These are phyloP conservation scores for Steatornis caripensis DNA, from an alignment of 2,113 vertebrate genomes.

Conservation along the genomic window DNA sequence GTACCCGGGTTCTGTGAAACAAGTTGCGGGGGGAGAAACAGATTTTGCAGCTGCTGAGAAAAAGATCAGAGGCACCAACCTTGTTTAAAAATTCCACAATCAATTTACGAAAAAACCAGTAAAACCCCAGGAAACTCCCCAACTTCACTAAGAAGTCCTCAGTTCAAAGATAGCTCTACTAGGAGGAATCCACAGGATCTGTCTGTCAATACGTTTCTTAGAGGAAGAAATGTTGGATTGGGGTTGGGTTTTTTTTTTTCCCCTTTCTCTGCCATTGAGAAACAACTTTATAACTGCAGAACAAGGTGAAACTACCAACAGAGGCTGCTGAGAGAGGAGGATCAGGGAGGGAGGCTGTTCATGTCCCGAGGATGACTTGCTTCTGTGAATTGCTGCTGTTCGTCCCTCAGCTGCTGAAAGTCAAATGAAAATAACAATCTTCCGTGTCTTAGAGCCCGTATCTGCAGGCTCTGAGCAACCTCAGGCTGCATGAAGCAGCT, in stretches of 20 bases:
- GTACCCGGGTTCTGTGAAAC: constrained; percentile 60
- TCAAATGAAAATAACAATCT: neutral
- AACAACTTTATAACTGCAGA: constrained; percentile 66
- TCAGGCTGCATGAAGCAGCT: fast-evolving
- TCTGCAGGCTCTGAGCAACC: neutral
- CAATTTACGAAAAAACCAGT: constrained; percentile 71
- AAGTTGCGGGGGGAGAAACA: constrained; percentile 67
- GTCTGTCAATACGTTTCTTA: constrained; percentile 77
- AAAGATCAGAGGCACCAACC: constrained; percentile 78
- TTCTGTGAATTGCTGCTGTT: neutral
- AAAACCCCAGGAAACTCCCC: constrained; percentile 74
- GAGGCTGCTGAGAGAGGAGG: neutral
- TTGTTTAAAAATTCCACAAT: constrained; percentile 80
- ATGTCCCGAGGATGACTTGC: neutral
- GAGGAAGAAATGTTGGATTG: constrained; percentile 51
- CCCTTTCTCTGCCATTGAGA: constrained; percentile 18
- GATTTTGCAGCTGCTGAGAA: constrained; percentile 71
- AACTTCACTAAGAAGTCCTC: constrained; percentile 71
- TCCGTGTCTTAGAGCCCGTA: neutral
- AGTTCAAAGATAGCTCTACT: constrained; percentile 79
- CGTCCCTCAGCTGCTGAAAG: neutral
- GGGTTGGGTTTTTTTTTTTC: neutral
- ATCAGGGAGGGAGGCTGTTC: neutral
- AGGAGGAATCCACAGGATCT: constrained; percentile 75
- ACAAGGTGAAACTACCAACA: constrained; percentile 66